Evolutionary conservation across 2,888 invertebrate genomes (phyloP), one percentile per base, ranked within the genome.

Genomic region (Drosophila melanosoma): DNA sequence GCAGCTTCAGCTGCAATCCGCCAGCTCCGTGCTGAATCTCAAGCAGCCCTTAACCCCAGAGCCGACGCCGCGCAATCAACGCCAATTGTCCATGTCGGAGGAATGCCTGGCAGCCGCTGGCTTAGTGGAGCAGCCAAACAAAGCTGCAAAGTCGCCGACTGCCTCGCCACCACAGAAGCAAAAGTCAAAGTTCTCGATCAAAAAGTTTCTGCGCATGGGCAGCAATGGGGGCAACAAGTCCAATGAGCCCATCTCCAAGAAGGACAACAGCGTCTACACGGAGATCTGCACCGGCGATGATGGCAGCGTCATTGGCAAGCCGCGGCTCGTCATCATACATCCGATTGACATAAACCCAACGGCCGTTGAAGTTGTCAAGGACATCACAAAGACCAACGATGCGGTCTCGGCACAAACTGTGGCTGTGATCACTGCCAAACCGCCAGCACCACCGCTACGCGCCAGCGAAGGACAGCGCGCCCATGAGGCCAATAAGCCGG

Each of bases 291-390:
- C 92, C 0, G 92, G 92, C 15, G 92, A 93, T 35, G 93, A 93
- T 51, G 76, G 86, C 49, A 90, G 89, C 32, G 87, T 92, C 1
- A 72, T 85, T 1, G 93, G 93, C 8, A 96, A 96, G 89, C 96
- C 96, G 3, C 95, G 97, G 20, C 94, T 97, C 32, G 97, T 97
- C 71, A 98, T 98, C 81, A 97, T 98, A 74, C 98, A 98, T 94
- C 98, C 98, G 17, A 94, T 97, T 83, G 97, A 98, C 89, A 94
- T 97, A 70, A 97, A 97, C 92, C 96, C 97, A 36, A 95, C 96
- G 12, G 96, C 95, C 72, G 97, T 97, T 2, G 97, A 97, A 91
- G 97, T 97, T 42, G 95, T 97, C 74, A 95, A 95, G 91, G 95
- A 95, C 77, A 94, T 94, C 62, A 94, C 94, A 40, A 93, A 92